Evolutionary conservation across 2,888 invertebrate species (phyloP), one percentile per base, ranked within the genome.

Genomic region (Mimumesa dahlbomi): DNA sequence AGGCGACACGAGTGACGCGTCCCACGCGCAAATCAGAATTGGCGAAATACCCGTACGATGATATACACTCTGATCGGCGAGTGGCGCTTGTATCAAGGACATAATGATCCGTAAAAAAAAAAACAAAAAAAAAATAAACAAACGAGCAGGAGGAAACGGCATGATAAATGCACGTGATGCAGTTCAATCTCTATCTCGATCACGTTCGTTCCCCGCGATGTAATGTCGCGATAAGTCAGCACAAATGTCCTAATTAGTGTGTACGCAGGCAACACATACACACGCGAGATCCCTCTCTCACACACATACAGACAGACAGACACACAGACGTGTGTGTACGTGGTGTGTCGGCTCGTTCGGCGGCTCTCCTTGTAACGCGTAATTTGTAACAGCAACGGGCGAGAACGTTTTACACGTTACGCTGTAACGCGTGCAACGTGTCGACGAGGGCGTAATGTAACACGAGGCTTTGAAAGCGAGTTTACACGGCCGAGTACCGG

Each of bases 241-340:
- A 56, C 73, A 65, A 69, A 75, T 73, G 75, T 75, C 73, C 69
- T 73, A 75, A 75, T 75, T 75, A 75, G 75, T 52, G 58, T 65
- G 65, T 50, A 43, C 62, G 45, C 57, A 62, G 31, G 36, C 57
- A 31, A 34, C 46, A 7, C 46, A 11, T 5, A 14, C 46, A 46
- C 9, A 21, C 29, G 18, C 14, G 16, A n/a, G 16, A 21, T 7
- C 11, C n/a, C n/a, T n/a, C n/a, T n/a, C n/a, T n/a, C 31, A 29
- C 40, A 29, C 25, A 42, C 42, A 9, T 18, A 29, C 3, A 43
- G 19, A 11, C 34, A 13, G n/a, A n/a, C n/a, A n/a, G n/a, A 7
- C 46, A 11, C 16, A 14, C 46, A 46, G 9, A 21, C 29, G 18
- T 11, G 16, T 9, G 16, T 16, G 6, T 9, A 2, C 29, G 13